Conservation (phyloP, 2,113 vertebrate species). For the Microcebus griseorufus region DNA sequence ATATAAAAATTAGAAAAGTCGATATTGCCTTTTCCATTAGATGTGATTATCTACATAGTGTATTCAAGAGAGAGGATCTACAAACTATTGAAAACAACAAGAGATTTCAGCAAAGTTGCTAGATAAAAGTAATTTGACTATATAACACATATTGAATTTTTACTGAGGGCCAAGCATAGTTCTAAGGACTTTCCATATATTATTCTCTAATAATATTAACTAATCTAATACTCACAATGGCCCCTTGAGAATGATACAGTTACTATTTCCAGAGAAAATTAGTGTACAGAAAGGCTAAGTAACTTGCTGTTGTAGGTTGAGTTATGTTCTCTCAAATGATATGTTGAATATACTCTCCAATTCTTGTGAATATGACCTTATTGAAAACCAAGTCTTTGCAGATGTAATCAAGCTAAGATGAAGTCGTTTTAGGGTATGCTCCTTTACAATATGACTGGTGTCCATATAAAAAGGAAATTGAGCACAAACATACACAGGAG, state of each 20-base stretch:
- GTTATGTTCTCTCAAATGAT: background rate
- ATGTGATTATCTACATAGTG: background rate
- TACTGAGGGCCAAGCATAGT: background rate
- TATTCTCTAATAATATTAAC: background rate
- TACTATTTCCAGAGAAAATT: background rate
- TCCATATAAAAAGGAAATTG: background rate
- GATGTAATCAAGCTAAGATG: background rate
- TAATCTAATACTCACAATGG: background rate
- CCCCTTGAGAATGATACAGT: background rate
- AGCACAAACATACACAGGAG: background rate
- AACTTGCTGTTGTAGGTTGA: background rate
- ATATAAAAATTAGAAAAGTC: constrained; percentile 23
- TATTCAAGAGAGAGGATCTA: background rate
- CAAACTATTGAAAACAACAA: background rate
- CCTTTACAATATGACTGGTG: background rate
- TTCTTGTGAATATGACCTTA: background rate
- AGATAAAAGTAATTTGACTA: background rate
- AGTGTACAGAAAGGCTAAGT: background rate
- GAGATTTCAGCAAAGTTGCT: constrained; percentile 4
- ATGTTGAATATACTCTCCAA: background rate
- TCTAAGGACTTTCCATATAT: background rate
- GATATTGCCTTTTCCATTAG: background rate
- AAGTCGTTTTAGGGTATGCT: background rate
- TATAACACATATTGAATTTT: background rate
- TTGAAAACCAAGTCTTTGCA: background rate